Conservation (phyloP, 1,140 invertebrate species). For the Rhysida immarginata region DNA sequence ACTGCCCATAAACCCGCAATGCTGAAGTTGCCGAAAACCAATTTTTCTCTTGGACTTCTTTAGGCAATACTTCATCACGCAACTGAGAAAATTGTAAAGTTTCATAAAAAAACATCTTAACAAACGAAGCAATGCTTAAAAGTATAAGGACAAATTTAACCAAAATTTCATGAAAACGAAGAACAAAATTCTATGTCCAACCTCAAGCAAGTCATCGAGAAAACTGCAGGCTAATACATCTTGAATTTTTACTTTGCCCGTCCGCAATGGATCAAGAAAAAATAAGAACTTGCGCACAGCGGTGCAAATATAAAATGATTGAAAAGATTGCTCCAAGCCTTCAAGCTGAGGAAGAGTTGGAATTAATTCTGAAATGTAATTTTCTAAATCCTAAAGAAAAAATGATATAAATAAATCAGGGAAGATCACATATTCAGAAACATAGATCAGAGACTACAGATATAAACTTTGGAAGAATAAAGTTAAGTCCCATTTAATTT, state of each 20-base stretch:
- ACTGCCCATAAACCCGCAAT: slow-evolving; percentile 77
- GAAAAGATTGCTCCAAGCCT: slow-evolving; percentile 80
- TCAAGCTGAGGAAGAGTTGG: slow-evolving; percentile 77
- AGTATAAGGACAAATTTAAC: no score
- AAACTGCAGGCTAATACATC: slow-evolving; percentile 84
- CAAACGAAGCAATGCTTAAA: no score
- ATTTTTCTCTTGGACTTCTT: slow-evolving; percentile 71
- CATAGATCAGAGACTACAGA: no score
- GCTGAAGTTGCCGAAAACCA: slow-evolving; percentile 90
- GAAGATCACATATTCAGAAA: no score
- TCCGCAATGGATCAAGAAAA: slow-evolving; percentile 77
- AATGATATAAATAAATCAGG: slow-evolving; percentile 5
- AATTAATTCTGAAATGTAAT: slow-evolving; percentile 83
- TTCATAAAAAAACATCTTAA: neutral
- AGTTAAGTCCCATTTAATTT: no score
- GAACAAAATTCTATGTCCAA: no score
- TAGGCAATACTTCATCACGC: slow-evolving; percentile 65
- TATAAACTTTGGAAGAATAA: no score
- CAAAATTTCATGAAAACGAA: no score
- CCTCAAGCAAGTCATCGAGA: slow-evolving; percentile 77
- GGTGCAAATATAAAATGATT: slow-evolving; percentile 91
- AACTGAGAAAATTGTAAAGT: slow-evolving; percentile 35
- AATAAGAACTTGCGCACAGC: slow-evolving; percentile 91
- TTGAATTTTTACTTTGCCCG: slow-evolving; percentile 72
- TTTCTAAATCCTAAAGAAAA: slow-evolving; percentile 67